phyloP scores from a whole-genome alignment of 2,888 invertebrate genomes.

The Megaustenia siamemsis region DNA sequence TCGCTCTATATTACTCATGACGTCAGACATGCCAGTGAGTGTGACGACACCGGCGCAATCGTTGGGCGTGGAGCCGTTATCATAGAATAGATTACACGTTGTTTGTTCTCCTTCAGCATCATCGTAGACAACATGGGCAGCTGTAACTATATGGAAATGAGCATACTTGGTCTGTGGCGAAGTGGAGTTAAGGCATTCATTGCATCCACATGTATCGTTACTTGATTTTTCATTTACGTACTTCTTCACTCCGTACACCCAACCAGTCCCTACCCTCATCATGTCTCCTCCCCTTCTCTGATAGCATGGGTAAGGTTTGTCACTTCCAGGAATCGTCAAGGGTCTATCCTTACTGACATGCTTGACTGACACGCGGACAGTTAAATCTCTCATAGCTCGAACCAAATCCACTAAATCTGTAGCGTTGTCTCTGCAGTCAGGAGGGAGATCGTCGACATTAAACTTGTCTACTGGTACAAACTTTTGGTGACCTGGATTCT shows the following conservation, averaged over 20 bases:
- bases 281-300: background rate
- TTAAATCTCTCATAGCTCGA: background rate
- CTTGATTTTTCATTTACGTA: background rate
- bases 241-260: slow-evolving; percentile 16
- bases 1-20: background rate
- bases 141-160: background rate
- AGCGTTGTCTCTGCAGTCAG: background rate
- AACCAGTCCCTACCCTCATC: background rate
- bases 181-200: background rate
- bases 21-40: background rate
- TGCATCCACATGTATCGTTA: background rate
- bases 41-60: background rate
- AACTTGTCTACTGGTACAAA: background rate
- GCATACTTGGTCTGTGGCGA: background rate
- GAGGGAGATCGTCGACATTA: background rate
- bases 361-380: background rate
- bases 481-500: slow-evolving; percentile 2
- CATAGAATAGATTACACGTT: slow-evolving; percentile 19
- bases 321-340: background rate
- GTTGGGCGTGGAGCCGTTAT: background rate
- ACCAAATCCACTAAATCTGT: background rate
- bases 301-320: background rate
- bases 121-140: slow-evolving; percentile 16
- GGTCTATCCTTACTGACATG: background rate
- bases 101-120: background rate